A percentile compares a stretch with the other conserved stretches of the same genome.
phyloP scores from a whole-genome alignment of 2,797 vertebrate species.

The Lacerta bilineata region DNA sequence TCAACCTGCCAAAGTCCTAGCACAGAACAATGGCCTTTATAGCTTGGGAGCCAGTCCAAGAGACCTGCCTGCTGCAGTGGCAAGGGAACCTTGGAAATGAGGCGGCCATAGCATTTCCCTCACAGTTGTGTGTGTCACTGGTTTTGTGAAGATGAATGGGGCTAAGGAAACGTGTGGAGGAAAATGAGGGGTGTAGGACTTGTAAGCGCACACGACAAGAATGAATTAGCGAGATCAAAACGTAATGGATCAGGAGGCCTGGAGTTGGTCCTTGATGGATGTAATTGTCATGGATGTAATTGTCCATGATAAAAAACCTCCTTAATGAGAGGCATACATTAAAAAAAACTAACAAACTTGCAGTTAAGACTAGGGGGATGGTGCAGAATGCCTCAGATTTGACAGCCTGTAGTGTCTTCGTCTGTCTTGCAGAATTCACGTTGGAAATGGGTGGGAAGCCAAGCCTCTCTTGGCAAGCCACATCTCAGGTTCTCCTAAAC shows the following conservation, averaged over 20 bases:
- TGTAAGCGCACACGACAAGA: background rate
- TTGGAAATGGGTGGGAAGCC: conserved; percentile 2
- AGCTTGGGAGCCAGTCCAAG: background rate
- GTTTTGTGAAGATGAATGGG: conserved; percentile 13
- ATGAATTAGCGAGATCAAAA: conserved; percentile 21
- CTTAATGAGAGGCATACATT: conserved; percentile 8
- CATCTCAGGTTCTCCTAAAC: background rate
- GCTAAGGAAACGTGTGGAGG: background rate
- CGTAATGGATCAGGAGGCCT: background rate
- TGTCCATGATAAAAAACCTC: conserved; percentile 17
- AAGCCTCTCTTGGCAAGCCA: background rate
- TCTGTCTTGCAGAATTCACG: background rate
- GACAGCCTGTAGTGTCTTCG: background rate
- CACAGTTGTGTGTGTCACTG: background rate
- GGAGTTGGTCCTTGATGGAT: conserved; percentile 13
- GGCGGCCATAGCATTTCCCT: background rate
- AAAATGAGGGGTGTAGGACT: background rate
- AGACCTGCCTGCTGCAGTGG: background rate
- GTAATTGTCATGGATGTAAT: background rate
- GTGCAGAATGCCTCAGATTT: background rate
- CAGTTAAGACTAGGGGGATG: background rate
- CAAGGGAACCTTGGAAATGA: conserved; percentile 2
- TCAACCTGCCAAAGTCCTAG: conserved; percentile 9
- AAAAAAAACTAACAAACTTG: background rate
- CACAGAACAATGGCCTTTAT: conserved; percentile 5